phyloP scores from a whole-genome alignment of 2,888 invertebrate genomes.

The Eilema sororculum region DNA sequence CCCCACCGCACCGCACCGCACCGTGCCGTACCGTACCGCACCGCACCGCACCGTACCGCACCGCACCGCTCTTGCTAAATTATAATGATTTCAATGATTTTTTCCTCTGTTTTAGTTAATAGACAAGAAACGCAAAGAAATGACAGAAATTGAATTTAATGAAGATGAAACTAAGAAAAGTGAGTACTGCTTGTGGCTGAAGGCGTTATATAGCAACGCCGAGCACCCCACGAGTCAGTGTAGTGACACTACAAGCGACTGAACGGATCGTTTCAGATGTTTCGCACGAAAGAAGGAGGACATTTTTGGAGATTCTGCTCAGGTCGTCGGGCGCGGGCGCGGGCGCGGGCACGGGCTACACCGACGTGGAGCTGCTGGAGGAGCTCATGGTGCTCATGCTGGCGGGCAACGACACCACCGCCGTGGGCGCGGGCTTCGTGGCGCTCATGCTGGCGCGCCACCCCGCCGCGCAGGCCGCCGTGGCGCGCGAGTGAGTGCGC shows the following conservation, averaged over 20 bases:
- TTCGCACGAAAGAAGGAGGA: conserved; percentile 26
- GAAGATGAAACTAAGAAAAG: neutral
- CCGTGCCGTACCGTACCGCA: too few relatives aligned
- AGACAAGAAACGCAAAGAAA: conserved; percentile 12
- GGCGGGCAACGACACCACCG: conserved; percentile 66
- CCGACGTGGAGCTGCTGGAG: conserved; percentile 57
- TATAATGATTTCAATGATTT: neutral
- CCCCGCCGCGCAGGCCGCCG: conserved; percentile 57
- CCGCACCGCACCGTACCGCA: too few relatives aligned
- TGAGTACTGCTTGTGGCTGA: neutral
- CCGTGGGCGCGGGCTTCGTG: conserved; percentile 56
- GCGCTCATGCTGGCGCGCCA: conserved; percentile 56
- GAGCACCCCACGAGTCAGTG: too few relatives aligned
- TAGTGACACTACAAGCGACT: neutral
- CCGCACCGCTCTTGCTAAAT: too few relatives aligned
- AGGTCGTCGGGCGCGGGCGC: conserved; percentile 37
- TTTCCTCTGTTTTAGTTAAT: conserved; percentile 20
- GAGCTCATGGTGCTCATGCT: conserved; percentile 58
- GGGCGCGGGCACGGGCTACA: conserved; percentile 41
- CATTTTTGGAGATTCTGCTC: conserved; percentile 60
- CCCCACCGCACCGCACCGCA: too few relatives aligned
- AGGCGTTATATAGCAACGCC: too few relatives aligned
- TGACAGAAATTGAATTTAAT: neutral
- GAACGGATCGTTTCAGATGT: neutral
- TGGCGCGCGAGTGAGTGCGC: conserved; percentile 57